Evolutionary conservation across 2,113 vertebrate genomes (phyloP).

Genomic region (Empidonax alnorum): DNA sequence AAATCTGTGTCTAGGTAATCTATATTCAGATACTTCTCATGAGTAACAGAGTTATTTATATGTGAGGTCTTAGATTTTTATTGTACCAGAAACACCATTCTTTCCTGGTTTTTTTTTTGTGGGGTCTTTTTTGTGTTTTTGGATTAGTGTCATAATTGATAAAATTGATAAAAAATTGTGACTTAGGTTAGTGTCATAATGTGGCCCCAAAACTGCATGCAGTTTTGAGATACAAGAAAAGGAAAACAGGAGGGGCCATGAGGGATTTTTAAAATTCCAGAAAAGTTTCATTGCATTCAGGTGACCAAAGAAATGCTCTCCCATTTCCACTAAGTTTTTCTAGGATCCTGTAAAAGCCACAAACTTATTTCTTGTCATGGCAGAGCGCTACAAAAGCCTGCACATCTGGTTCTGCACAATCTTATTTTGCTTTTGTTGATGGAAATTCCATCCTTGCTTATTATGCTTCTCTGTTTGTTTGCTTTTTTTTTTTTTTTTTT

Average conservation of each 20-base stretch:
- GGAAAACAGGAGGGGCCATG: neutral
- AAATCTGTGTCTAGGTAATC: neutral
- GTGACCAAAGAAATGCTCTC: neutral
- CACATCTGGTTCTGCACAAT: neutral
- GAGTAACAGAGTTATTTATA: neutral
- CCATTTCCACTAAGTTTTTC: neutral
- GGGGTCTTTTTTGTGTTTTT: neutral
- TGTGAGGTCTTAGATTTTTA: fast-evolving
- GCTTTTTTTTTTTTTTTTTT: neutral
- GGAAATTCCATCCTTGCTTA: neutral
- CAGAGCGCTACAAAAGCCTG: neutral
- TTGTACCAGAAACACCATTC: neutral
- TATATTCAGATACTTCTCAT: neutral
- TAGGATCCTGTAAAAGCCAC: neutral
- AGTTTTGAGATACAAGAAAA: neutral
- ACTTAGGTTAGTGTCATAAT: neutral
- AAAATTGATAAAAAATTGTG: too few species aligned
- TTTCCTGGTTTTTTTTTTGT: neutral
- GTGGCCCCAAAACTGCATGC: neutral
- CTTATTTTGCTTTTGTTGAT: neutral
- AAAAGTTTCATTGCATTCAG: neutral
- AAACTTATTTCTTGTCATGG: neutral
- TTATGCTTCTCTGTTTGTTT: neutral
- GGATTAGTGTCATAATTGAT: too few species aligned
- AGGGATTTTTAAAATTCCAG: neutral